Percentiles rank a stretch among this genome's conserved stretches.
Conservation (phyloP, 2,113 vertebrate genomes). For the Grammomys surdaster region DNA sequence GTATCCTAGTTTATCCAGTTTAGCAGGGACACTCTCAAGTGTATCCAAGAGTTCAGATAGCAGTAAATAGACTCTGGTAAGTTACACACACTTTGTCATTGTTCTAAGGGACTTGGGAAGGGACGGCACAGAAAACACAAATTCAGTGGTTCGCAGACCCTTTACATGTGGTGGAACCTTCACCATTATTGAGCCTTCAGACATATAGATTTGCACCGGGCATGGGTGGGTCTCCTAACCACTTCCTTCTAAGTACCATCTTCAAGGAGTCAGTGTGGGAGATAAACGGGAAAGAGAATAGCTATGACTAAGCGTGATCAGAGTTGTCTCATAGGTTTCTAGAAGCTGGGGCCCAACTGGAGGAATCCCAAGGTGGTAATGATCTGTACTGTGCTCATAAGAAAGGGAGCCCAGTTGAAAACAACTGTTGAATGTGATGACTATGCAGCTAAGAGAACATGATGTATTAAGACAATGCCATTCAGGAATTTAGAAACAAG, state of each 20-base stretch:
- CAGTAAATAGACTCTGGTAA: background rate
- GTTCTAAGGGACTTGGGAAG: background rate
- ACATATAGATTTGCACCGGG: background rate
- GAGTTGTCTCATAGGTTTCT: background rate
- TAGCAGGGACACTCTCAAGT: background rate
- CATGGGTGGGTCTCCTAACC: background rate
- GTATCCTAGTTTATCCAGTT: background rate
- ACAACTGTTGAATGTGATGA: slow-evolving; percentile 55
- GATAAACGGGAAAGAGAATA: background rate
- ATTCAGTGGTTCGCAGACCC: background rate
- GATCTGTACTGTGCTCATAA: no score
- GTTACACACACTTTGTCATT: background rate
- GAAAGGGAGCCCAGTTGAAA: no score
- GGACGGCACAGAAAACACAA: background rate
- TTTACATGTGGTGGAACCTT: background rate
- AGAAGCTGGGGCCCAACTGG: slow-evolving; percentile 4
- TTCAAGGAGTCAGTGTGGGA: background rate
- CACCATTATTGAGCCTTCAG: background rate
- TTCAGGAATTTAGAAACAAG: slow-evolving; percentile 52
- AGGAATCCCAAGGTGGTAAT: background rate
- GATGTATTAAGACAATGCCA: slow-evolving; percentile 48
- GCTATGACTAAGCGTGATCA: background rate
- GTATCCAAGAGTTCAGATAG: background rate
- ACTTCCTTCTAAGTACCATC: background rate
- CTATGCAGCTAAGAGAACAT: slow-evolving; percentile 43